Evolutionary conservation across 2,888 invertebrate genomes (phyloP).

Genomic region (Dicranocentrus wangi): DNA sequence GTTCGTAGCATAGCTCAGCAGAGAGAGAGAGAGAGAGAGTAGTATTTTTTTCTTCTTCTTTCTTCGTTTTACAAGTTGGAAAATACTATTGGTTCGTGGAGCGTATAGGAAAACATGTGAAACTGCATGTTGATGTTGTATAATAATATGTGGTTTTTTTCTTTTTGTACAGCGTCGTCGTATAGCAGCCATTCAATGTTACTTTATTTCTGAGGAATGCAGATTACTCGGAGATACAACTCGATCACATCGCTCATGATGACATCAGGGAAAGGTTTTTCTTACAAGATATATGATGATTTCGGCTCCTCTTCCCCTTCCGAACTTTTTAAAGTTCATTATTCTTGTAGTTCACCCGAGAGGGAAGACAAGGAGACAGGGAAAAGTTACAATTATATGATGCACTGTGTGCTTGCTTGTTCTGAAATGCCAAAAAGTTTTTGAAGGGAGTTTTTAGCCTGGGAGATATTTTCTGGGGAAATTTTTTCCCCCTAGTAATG

Average conservation of each 20-base stretch:
- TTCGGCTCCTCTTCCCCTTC: slow-evolving; percentile 39
- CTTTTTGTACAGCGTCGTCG: no score
- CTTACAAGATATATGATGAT: slow-evolving; percentile 50
- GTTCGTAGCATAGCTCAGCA: not conserved
- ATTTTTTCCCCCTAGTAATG: no score
- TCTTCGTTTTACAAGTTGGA: no score
- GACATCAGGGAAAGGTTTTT: slow-evolving; percentile 60
- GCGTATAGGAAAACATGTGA: no score
- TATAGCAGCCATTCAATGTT: slow-evolving; percentile 6
- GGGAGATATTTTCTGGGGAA: no score
- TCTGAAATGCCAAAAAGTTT: slow-evolving; percentile 6
- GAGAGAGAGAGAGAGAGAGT: not conserved
- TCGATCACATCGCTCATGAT: slow-evolving; percentile 72
- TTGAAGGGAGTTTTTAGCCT: not conserved
- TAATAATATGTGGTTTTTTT: no score
- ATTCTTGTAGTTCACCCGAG: slow-evolving; percentile 12
- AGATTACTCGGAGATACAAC: slow-evolving; percentile 71
- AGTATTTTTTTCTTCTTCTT: no score
- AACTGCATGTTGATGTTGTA: no score
- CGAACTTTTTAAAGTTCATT: slow-evolving; percentile 12
- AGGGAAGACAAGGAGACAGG: not conserved
- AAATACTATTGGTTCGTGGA: no score
- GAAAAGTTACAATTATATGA: slow-evolving; percentile 23
- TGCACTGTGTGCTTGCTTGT: slow-evolving; percentile 9
- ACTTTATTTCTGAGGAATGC: slow-evolving; percentile 68